Percentiles rank a stretch among this genome's conserved stretches.
phyloP scores from a whole-genome alignment of 2,113 vertebrate species.

The Xenus cinereus region DNA sequence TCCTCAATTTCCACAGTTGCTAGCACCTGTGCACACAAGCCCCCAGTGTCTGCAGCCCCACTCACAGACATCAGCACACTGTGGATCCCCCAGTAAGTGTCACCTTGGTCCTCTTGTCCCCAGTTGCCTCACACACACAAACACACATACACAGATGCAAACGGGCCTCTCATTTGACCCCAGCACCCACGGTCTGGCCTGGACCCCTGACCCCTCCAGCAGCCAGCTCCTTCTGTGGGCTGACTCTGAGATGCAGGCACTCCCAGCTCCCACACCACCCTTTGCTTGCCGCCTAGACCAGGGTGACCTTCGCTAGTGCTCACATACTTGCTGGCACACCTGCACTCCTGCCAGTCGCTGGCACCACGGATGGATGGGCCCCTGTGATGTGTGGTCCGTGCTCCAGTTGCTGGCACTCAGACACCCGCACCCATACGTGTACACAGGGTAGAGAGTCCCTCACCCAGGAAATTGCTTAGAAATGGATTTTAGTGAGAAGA shows the following conservation, averaged over 20 bases:
- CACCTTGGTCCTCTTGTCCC: not conserved
- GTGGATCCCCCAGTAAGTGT: not conserved
- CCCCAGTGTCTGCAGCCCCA: not conserved
- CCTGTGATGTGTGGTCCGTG: fast-evolving
- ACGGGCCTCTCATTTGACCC: not conserved
- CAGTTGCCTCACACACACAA: not conserved
- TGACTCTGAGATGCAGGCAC: not conserved
- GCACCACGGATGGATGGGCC: not conserved
- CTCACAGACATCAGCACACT: not conserved
- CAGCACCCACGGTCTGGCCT: not conserved
- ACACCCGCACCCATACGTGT: fast-evolving
- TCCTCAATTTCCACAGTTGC: not conserved
- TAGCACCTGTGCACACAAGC: not conserved
- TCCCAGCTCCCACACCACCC: not conserved
- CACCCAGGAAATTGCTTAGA: not conserved
- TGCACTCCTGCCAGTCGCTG: not conserved
- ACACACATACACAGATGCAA: not conserved
- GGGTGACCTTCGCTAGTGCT: not conserved
- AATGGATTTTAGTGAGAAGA: not conserved
- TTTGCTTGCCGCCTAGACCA: not conserved
- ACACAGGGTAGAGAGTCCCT: not conserved
- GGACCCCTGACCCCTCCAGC: not conserved
- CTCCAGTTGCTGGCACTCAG: not conserved
- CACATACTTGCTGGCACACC: not conserved
- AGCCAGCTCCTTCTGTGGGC: not conserved